phyloP scores from a whole-genome alignment of 1,140 invertebrate genomes.

The Zaprionus lachaisei region DNA sequence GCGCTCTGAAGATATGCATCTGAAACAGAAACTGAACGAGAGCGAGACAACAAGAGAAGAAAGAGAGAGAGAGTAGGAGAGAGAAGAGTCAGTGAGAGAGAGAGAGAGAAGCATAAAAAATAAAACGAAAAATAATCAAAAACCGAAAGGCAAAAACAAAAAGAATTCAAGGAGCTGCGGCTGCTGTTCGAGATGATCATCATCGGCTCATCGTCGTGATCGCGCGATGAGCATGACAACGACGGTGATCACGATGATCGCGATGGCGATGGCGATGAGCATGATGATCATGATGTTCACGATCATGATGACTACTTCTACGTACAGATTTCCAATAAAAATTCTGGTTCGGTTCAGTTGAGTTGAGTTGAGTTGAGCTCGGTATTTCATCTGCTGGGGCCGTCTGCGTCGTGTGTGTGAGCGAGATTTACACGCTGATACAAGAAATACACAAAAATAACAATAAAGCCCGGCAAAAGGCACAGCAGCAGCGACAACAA shows the following conservation, averaged over 20 bases:
- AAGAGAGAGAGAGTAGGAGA: constrained; percentile 1
- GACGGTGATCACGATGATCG: constrained; percentile 16
- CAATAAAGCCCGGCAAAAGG: constrained; percentile 53
- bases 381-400: constrained; percentile 58
- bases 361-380: constrained; percentile 27
- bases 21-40: constrained; percentile 55
- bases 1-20: constrained; percentile 71
- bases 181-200: constrained; percentile 28
- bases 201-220: constrained; percentile 2
- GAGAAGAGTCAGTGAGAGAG: neutral
- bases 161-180: constrained; percentile 45
- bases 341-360: constrained; percentile 25
- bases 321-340: constrained; percentile 82
- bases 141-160: constrained; percentile 40
- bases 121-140: constrained; percentile 36
- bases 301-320: constrained; percentile 71
- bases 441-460: constrained; percentile 70
- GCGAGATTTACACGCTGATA: constrained; percentile 80
- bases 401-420: constrained; percentile 53
- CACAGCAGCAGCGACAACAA: constrained; percentile 15
- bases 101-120: constrained; percentile 32
- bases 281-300: constrained; percentile 33
- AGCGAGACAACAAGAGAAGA: neutral
- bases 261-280: constrained; percentile 23
- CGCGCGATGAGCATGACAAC: constrained; percentile 12